phyloP scores from a whole-genome alignment of 2,888 invertebrate species.

The Cloeon dipterum region DNA sequence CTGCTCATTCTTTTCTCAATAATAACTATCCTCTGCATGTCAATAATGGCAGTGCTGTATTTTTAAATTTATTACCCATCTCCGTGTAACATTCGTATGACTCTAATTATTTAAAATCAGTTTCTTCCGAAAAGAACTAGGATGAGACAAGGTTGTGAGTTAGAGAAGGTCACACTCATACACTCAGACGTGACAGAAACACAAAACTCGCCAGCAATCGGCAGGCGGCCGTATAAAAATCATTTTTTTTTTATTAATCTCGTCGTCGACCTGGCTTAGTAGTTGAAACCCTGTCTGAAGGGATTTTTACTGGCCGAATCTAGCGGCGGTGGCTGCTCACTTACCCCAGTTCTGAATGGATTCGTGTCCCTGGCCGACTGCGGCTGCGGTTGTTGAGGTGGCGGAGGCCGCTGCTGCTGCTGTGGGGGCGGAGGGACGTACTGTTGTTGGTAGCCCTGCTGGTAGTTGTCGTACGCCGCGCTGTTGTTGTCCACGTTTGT shows the following conservation, averaged over 20 bases:
- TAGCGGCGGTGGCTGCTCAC: background rate
- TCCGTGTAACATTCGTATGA: background rate
- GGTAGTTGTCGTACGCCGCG: slow-evolving; percentile 6
- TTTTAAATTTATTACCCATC: slow-evolving; percentile 1
- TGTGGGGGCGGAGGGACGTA: slow-evolving; percentile 7
- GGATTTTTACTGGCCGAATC: slow-evolving; percentile 36
- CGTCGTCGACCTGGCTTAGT: no score
- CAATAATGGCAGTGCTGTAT: no score
- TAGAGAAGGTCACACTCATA: no score
- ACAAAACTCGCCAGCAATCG: background rate
- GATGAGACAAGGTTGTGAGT: no score
- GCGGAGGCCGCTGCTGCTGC: slow-evolving; percentile 10
- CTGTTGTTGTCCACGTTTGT: slow-evolving; percentile 32
- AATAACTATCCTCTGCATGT: background rate
- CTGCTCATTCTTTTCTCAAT: background rate
- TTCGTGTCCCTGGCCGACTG: slow-evolving; percentile 8
- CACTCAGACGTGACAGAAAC: no score
- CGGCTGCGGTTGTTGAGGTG: slow-evolving; percentile 12
- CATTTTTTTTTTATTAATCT: background rate
- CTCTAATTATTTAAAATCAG: background rate
- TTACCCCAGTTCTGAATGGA: slow-evolving; percentile 1
- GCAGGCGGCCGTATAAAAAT: background rate
- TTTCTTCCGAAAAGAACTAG: background rate
- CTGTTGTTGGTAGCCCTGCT: slow-evolving; percentile 18
- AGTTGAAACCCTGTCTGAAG: slow-evolving; percentile 47